Conservation (phyloP, 2,888 invertebrate species). For the Aleiodes leptofemur region DNA sequence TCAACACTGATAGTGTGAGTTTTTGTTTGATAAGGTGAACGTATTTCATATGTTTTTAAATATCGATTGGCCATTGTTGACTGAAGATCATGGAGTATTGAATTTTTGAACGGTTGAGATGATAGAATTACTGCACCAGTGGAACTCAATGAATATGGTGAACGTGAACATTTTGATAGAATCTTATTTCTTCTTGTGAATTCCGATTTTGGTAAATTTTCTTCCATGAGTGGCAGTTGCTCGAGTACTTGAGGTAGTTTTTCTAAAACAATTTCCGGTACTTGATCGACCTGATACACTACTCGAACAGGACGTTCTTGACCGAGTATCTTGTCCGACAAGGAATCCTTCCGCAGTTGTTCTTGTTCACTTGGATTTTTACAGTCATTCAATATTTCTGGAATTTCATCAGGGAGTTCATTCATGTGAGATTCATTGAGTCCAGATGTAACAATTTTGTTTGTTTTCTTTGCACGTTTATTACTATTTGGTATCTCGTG, state of each 20-base stretch:
- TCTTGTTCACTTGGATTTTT: background rate
- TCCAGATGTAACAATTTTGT: background rate
- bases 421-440: background rate
- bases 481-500: background rate
- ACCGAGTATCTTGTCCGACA: background rate
- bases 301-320: background rate
- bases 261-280: background rate
- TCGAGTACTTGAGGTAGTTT: background rate
- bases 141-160: background rate
- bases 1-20: conserved; percentile 41
- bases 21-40: conserved; percentile 36
- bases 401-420: background rate
- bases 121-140: background rate
- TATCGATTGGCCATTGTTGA: conserved; percentile 19
- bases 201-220: conserved; percentile 3
- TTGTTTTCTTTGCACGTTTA: background rate
- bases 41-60: conserved; percentile 24
- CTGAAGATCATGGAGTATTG: conserved; percentile 1
- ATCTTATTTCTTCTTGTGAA: conserved; percentile 10
- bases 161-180: conserved; percentile 6
- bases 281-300: background rate
- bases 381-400: conserved; percentile 4
- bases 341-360: background rate
- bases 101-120: background rate
- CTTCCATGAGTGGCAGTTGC: background rate